These are phyloP conservation scores for Anas capensis DNA, from an alignment of 2,797 vertebrate species.

Conservation along the genomic window DNA sequence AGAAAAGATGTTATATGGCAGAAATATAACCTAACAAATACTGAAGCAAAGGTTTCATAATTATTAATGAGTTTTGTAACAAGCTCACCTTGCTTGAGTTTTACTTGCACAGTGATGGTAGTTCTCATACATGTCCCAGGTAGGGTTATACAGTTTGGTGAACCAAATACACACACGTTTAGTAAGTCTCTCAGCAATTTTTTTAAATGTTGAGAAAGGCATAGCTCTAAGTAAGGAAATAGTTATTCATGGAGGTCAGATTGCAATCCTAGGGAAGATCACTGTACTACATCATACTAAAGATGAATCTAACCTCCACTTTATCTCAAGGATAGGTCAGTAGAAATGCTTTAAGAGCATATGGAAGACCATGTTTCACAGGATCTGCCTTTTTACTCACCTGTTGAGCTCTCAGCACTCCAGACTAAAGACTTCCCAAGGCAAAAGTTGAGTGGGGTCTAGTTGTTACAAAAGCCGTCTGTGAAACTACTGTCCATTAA, in stretches of 20 bases:
- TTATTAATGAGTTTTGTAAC: background rate
- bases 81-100: background rate
- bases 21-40: background rate
- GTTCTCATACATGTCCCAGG: background rate
- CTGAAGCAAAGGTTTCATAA: background rate
- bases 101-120: background rate
- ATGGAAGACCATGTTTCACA: background rate
- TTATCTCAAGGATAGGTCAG: background rate
- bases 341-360: background rate
- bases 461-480: background rate
- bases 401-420: background rate
- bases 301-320: background rate
- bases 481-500: background rate
- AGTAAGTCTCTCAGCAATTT: background rate
- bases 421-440: background rate
- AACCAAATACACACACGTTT: background rate
- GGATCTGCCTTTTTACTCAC: too few relatives aligned
- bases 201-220: background rate
- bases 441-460: background rate
- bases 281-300: background rate
- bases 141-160: background rate
- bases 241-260: background rate
- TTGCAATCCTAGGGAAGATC: background rate
- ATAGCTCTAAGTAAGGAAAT: background rate
- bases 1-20: background rate